Percentiles rank a stretch among this genome's conserved stretches.
phyloP scores from a whole-genome alignment of 2,113 vertebrate species.

The Calyptommatus sinebrachiatus region DNA sequence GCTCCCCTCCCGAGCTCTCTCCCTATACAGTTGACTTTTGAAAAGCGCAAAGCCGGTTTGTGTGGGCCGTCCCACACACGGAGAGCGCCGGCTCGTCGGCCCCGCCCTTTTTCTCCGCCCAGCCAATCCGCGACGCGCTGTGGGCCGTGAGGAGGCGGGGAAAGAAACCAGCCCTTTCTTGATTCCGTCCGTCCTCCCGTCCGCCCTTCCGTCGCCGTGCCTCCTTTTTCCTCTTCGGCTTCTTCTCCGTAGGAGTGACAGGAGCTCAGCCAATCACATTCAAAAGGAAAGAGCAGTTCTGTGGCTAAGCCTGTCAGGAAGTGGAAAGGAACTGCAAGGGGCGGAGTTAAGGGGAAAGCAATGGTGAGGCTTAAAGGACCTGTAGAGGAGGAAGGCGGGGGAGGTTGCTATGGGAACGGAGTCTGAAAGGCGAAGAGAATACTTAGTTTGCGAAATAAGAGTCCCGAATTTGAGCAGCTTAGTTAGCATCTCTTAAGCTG shows the following conservation, averaged over 20 bases:
- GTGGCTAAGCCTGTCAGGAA: neutral
- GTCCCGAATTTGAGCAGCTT: neutral
- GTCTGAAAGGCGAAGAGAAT: neutral
- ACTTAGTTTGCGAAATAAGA: neutral
- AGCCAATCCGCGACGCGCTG: constrained; percentile 25
- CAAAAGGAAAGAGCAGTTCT: neutral
- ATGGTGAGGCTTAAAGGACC: neutral
- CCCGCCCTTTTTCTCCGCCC: rapidly evolving
- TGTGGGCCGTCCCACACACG: neutral
- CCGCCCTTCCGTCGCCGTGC: too few species aligned
- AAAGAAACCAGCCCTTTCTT: neutral
- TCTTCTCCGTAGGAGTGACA: neutral
- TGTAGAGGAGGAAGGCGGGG: neutral
- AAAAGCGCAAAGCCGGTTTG: constrained; percentile 32
- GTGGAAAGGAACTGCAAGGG: neutral
- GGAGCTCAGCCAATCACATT: rapidly evolving
- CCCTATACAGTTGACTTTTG: constrained; percentile 30
- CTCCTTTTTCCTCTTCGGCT: neutral
- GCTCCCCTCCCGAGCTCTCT: neutral
- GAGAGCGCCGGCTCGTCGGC: neutral
- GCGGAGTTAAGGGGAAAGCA: neutral
- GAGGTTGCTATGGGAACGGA: too few species aligned
- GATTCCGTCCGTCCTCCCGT: too few species aligned
- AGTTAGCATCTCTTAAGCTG: too few species aligned
- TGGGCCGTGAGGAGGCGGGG: neutral